Percentiles rank a stretch among this genome's conserved stretches.
phyloP scores from a whole-genome alignment of 2,797 vertebrate species.

The Kryptopterus vitreolus region DNA sequence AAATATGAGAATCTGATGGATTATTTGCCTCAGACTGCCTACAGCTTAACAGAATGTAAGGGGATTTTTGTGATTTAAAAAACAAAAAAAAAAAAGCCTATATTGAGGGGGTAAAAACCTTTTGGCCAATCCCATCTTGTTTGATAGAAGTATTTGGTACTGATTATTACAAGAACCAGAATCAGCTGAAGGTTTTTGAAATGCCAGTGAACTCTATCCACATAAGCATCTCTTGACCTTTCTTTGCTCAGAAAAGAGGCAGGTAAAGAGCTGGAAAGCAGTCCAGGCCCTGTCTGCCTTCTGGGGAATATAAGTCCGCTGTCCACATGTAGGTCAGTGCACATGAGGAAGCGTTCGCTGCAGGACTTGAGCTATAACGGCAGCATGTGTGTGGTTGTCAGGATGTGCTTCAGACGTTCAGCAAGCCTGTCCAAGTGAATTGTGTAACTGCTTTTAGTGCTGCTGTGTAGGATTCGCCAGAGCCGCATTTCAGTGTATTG shows the following conservation, averaged over 20 bases:
- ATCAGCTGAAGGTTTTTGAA: background rate
- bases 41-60: background rate
- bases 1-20: too few species aligned
- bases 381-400: background rate
- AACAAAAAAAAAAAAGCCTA: too few species aligned
- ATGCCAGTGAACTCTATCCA: background rate
- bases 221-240: conserved; percentile 54
- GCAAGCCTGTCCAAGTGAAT: background rate
- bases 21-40: background rate
- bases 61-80: too few species aligned
- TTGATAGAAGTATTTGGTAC: background rate
- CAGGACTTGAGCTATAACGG: background rate
- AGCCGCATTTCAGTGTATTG: too few species aligned
- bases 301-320: conserved; percentile 65
- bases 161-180: background rate
- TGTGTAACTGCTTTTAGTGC: background rate
- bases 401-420: background rate
- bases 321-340: conserved; percentile 67
- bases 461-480: background rate
- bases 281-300: conserved; percentile 58
- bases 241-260: conserved; percentile 65
- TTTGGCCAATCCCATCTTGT: background rate
- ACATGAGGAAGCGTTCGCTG: conserved; percentile 22
- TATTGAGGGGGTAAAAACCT: too few species aligned
- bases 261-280: conserved; percentile 62